Conservation (phyloP, 1,140 invertebrate genomes). For the Brachionus plicatilis region DNA sequence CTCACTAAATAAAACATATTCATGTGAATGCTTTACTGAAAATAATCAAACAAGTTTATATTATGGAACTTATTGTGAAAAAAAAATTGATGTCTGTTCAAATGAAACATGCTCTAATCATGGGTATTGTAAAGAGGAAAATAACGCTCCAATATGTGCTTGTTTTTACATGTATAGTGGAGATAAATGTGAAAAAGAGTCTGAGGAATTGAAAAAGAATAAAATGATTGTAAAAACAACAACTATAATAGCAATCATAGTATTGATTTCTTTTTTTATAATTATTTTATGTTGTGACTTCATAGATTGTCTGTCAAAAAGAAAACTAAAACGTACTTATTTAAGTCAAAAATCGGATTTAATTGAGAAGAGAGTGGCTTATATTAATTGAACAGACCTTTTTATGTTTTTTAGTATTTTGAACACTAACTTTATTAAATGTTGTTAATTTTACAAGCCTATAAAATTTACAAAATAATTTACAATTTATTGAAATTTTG, state of each 20-base stretch:
- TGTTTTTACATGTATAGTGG: not conserved
- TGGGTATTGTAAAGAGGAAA: not conserved
- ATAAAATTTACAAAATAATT: too few relatives aligned
- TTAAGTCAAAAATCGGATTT: not conserved
- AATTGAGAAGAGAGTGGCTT: not conserved
- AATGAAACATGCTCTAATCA: not conserved
- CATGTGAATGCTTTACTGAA: constrained; percentile 64
- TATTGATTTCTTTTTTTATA: not conserved
- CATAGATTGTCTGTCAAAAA: not conserved
- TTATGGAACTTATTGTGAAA: constrained; percentile 69
- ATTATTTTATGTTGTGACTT: not conserved
- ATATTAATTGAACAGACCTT: too few relatives aligned
- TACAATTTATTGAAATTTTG: too few relatives aligned
- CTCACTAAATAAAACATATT: constrained; percentile 71
- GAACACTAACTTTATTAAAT: too few relatives aligned
- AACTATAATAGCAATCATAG: not conserved
- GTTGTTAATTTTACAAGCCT: too few relatives aligned
- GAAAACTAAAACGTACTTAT: not conserved
- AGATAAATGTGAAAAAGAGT: not conserved
- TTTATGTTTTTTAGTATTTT: too few relatives aligned
- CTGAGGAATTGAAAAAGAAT: not conserved
- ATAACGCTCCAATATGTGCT: not conserved
- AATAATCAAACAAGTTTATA: constrained; percentile 69
- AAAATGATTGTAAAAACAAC: not conserved
- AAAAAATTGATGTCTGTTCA: not conserved